Conservation (phyloP, 1,140 invertebrate species). For the Solenopsis invicta region DNA sequence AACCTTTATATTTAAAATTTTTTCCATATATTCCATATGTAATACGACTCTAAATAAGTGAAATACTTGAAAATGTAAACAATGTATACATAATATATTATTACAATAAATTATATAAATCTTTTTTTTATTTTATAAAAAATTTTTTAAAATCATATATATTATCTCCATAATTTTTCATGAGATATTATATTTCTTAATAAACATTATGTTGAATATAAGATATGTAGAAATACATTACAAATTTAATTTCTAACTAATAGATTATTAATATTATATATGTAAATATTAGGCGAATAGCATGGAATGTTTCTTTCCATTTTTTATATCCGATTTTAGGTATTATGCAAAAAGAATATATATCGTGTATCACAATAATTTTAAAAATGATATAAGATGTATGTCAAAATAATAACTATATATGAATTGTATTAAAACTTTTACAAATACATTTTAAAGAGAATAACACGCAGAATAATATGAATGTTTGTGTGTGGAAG, state of each 20-base stretch:
- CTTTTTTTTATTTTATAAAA: conserved; percentile 2
- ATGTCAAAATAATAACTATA: conserved; percentile 23
- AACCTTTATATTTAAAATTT: background rate
- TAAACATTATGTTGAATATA: background rate
- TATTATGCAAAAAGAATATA: background rate
- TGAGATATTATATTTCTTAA: conserved; percentile 21
- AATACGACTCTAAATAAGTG: conserved; percentile 7
- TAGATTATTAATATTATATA: conserved; percentile 18
- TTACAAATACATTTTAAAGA: conserved; percentile 10
- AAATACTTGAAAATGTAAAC: background rate
- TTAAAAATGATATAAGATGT: conserved; percentile 11
- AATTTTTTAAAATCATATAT: conserved; percentile 24
- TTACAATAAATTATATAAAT: conserved; percentile 31
- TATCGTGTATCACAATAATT: conserved; percentile 14
- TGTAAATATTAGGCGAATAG: conserved; percentile 13
- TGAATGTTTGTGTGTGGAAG: conserved; percentile 30
- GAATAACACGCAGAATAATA: conserved; percentile 5
- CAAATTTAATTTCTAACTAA: conserved; percentile 12
- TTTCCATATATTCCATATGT: conserved; percentile 18
- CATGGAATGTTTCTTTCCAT: conserved; percentile 43
- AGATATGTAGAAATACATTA: background rate
- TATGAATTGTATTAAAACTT: background rate
- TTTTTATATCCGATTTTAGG: background rate
- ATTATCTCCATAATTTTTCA: conserved; percentile 32
- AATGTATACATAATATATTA: conserved; percentile 36